Conservation (phyloP, 2,888 invertebrate genomes). For the Callyntrura sp. region DNA sequence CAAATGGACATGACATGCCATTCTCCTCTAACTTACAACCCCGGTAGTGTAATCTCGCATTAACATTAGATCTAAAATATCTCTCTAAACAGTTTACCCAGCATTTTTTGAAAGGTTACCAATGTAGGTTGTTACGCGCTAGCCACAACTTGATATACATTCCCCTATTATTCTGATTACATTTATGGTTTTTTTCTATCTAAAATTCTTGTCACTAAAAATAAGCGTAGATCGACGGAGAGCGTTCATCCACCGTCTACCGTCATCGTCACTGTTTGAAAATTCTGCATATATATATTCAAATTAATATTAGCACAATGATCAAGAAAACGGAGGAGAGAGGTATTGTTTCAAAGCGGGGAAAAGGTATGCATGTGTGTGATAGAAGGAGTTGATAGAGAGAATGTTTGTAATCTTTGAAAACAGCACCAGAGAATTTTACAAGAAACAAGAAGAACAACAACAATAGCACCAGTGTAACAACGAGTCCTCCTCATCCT, state of each 20-base stretch:
- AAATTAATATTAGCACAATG: constrained; percentile 23
- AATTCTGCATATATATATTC: background rate
- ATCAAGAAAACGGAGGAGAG: background rate
- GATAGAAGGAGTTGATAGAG: constrained; percentile 20
- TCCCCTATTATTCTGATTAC: background rate
- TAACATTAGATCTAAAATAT: background rate
- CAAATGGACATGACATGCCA: background rate
- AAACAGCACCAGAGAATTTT: constrained; percentile 68
- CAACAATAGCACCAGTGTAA: background rate
- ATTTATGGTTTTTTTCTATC: constrained; percentile 3
- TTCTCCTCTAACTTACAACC: background rate
- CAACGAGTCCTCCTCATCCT: constrained; percentile 6
- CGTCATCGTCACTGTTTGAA: background rate
- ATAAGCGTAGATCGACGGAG: background rate
- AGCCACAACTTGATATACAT: background rate
- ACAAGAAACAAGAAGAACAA: constrained; percentile 14
- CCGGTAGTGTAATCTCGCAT: background rate
- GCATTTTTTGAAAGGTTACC: background rate
- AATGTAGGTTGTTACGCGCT: too few relatives aligned
- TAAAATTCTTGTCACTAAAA: constrained; percentile 19
- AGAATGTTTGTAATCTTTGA: constrained; percentile 55
- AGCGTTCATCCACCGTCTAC: constrained; percentile 1
- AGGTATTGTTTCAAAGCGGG: constrained; percentile 12
- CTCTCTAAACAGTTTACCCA: background rate
- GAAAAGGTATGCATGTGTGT: background rate